A percentile compares a stretch with the other conserved stretches of the same genome.
phyloP scores from a whole-genome alignment of 2,797 vertebrate species.

The Pantherophis vulpinus region DNA sequence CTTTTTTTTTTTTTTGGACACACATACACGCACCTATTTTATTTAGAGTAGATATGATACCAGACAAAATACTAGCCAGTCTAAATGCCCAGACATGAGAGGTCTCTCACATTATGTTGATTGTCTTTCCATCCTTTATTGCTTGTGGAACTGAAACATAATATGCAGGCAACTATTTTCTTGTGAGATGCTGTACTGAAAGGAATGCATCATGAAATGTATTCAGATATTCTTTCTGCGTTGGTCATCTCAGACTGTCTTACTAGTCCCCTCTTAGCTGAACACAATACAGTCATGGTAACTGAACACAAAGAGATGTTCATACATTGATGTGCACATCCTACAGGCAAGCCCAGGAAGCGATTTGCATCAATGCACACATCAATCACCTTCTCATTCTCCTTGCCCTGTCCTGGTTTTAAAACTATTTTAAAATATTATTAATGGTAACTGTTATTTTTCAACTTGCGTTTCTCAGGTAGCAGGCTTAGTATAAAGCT shows the following conservation, averaged over 20 bases:
- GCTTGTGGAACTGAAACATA: neutral
- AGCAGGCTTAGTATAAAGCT: neutral
- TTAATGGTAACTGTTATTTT: neutral
- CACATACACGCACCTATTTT: neutral
- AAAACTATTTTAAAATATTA: neutral
- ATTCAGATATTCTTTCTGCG: neutral
- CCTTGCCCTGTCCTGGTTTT: neutral
- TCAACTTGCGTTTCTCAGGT: neutral
- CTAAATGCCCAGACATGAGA: neutral
- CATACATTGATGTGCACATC: neutral
- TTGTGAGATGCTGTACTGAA: neutral
- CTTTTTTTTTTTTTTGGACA: neutral
- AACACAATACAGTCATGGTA: neutral
- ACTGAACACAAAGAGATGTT: neutral
- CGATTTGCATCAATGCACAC: neutral
- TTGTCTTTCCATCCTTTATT: neutral
- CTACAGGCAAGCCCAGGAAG: neutral
- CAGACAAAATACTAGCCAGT: neutral
- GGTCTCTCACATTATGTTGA: neutral
- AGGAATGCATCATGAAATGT: neutral
- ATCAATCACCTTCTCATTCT: neutral
- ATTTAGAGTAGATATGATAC: neutral
- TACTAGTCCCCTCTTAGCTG: neutral
- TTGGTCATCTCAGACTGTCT: neutral
- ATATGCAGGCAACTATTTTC: neutral